A percentile compares a stretch with the other conserved stretches of the same genome.
phyloP scores from a whole-genome alignment of 35 echinoderm and acorn worm genomes.

The Hemicentrotus pulcherrimus region DNA sequence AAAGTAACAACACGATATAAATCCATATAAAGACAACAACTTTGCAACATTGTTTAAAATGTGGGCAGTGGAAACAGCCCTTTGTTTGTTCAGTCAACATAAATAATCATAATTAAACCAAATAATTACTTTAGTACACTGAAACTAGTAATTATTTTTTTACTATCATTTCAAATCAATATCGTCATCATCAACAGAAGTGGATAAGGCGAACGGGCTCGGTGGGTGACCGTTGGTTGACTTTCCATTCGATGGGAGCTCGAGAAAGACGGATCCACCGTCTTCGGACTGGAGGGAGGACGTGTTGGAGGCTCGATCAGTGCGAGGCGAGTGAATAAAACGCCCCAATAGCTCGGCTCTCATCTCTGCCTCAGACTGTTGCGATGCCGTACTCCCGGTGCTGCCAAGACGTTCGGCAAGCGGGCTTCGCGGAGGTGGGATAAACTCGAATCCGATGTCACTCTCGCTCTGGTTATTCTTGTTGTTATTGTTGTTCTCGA shows the following conservation, averaged over 20 bases:
- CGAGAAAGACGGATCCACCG: constrained; percentile 47
- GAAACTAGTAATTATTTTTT: neutral
- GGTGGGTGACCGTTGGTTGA: constrained; percentile 36
- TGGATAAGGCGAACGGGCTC: constrained; percentile 68
- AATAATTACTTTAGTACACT: neutral
- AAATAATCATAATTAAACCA: neutral
- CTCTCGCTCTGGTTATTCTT: constrained; percentile 14
- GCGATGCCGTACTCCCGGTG: constrained; percentile 40
- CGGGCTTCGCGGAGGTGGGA: constrained; percentile 50
- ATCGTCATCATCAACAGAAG: constrained; percentile 94
- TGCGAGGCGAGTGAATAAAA: constrained; percentile 65
- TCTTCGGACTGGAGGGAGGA: constrained; percentile 56
- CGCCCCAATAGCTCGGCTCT: constrained; percentile 86
- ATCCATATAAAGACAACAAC: neutral
- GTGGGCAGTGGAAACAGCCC: neutral
- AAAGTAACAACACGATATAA: neutral
- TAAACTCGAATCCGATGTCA: constrained; percentile 46
- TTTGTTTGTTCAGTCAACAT: neutral
- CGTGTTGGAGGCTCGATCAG: constrained; percentile 50
- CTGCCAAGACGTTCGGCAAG: constrained; percentile 47
- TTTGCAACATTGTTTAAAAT: neutral
- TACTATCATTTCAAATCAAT: constrained; percentile 86
- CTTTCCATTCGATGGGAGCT: neutral
- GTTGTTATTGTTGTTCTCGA: constrained; percentile 58
- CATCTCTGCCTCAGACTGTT: constrained; percentile 82